These are phyloP conservation scores for Schizopygopsis pylzovi DNA, from an alignment of 2,797 vertebrate species.

Conservation along the genomic window DNA sequence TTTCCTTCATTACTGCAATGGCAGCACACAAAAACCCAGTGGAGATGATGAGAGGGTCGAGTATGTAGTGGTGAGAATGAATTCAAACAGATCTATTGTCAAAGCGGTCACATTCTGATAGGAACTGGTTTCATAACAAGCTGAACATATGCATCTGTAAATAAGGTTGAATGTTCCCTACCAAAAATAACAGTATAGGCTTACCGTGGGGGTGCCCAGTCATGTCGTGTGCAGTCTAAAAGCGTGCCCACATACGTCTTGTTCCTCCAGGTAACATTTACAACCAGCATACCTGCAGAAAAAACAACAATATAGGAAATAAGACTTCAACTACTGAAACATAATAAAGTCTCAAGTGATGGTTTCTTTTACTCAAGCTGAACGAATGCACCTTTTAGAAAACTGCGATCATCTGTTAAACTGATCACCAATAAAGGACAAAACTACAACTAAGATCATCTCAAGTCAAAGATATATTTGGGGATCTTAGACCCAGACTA, in stretches of 20 bases:
- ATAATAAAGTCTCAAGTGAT: not conserved
- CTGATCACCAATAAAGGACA: not conserved
- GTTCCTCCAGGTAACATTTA: constrained; percentile 99
- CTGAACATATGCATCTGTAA: not conserved
- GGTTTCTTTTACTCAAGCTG: not conserved
- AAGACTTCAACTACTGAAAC: constrained; percentile 1
- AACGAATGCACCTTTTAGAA: not conserved
- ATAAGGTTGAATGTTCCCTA: not conserved
- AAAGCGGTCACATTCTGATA: not conserved
- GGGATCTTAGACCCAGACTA: too few relatives aligned
- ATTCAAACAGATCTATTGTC: not conserved
- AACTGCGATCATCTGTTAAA: not conserved
- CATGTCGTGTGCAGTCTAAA: constrained; percentile 96
- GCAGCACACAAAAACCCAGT: not conserved
- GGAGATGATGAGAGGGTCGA: not conserved
- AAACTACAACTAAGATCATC: not conserved
- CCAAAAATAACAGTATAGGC: not conserved
- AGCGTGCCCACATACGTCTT: constrained; percentile 98
- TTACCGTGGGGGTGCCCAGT: constrained; percentile 98
- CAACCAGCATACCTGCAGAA: constrained; percentile 94
- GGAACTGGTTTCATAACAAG: not conserved
- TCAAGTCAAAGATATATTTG: not conserved
- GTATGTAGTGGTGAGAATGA: not conserved
- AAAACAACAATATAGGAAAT: constrained; percentile 23
- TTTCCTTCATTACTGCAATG: constrained; percentile 27